Evolutionary conservation across 2,113 vertebrate species (phyloP).

Genomic region (Neodontobutis hainanensis): DNA sequence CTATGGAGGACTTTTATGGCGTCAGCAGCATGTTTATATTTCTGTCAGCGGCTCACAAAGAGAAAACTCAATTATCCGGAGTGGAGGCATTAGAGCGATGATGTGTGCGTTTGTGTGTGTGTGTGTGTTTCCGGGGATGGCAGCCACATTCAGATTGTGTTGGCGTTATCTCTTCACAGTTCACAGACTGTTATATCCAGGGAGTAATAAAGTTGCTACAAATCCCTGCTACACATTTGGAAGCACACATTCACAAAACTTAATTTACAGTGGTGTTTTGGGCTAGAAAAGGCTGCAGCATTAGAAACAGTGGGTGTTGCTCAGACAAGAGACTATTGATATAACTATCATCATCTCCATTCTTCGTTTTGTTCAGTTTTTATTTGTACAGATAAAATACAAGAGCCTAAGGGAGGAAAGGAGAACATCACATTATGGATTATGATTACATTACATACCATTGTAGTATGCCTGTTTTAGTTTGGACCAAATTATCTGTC

Average conservation of each 20-base stretch:
- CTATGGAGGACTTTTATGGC: conserved; percentile 14
- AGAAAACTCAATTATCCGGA: conserved; percentile 65
- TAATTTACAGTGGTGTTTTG: conserved; percentile 21
- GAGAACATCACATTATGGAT: too few species aligned
- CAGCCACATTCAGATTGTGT: conserved; percentile 26
- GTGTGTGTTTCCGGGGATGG: conserved; percentile 25
- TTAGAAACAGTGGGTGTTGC: conserved; percentile 14
- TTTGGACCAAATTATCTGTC: too few species aligned
- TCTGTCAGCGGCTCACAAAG: conserved; percentile 29
- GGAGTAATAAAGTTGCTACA: conserved; percentile 52
- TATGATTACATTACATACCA: too few species aligned
- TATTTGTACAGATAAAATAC: neutral
- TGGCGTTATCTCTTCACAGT: conserved; percentile 48
- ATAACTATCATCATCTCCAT: conserved; percentile 2
- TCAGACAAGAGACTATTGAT: conserved; percentile 16
- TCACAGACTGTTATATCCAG: conserved; percentile 38
- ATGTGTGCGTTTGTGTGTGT: conserved; percentile 32
- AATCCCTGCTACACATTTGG: conserved; percentile 25
- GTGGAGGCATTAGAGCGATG: conserved; percentile 58
- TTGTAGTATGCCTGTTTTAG: too few species aligned
- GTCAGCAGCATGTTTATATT: conserved; percentile 41
- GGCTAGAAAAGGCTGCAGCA: conserved; percentile 10
- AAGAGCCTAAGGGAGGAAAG: too few species aligned
- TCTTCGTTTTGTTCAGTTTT: too few species aligned
- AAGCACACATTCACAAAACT: conserved; percentile 24